Percentiles rank a stretch among this genome's conserved stretches.
phyloP scores from a whole-genome alignment of 2,797 vertebrate species.

The Ammospiza maritima region DNA sequence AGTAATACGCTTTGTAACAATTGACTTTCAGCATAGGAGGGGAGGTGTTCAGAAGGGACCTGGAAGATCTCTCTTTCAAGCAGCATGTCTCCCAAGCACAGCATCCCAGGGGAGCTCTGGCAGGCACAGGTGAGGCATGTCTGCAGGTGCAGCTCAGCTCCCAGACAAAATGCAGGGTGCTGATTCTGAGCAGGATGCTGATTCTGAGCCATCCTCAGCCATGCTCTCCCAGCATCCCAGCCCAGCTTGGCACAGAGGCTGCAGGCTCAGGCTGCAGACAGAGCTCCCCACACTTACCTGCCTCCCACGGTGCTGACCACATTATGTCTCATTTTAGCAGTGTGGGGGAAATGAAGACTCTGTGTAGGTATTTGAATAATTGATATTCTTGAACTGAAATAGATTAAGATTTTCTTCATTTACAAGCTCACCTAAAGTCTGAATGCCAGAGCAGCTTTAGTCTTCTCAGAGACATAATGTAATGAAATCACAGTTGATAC shows the following conservation, averaged over 20 bases:
- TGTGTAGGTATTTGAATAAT: constrained; percentile 21
- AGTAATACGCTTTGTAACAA: not conserved
- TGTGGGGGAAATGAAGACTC: not conserved
- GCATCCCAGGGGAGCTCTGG: fast-evolving
- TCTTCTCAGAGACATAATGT: not conserved
- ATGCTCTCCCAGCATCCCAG: fast-evolving
- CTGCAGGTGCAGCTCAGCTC: fast-evolving
- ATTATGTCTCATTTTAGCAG: not conserved
- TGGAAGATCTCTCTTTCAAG: not conserved
- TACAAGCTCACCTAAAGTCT: not conserved
- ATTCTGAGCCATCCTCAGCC: not conserved
- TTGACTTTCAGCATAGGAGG: not conserved
- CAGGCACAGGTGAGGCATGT: not conserved
- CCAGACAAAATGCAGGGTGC: not conserved
- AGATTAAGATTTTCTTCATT: constrained; percentile 25
- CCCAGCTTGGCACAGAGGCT: not conserved
- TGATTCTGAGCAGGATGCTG: not conserved
- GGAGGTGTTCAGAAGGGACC: not conserved
- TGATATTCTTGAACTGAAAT: constrained; percentile 18
- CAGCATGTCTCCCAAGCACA: not conserved
- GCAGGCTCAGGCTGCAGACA: not conserved
- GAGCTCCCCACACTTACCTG: not conserved
- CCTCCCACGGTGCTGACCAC: not conserved
- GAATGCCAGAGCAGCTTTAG: not conserved
- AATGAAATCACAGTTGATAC: constrained; percentile 30